A percentile compares a stretch with the other conserved stretches of the same genome.
Conservation (phyloP, 2,113 vertebrate genomes). For the Psittacula cyanocephala region DNA sequence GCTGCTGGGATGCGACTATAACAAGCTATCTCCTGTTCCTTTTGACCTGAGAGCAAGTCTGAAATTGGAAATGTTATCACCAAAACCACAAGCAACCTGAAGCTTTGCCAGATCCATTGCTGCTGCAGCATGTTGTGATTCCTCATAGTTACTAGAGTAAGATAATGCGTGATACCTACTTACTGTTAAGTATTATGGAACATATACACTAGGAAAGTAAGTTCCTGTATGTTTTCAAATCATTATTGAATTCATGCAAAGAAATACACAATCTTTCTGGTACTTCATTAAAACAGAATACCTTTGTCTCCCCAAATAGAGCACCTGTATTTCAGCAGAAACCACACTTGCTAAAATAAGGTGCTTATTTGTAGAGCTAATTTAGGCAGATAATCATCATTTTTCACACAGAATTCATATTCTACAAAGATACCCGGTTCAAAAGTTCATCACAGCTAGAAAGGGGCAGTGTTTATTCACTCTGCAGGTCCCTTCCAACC, state of each 20-base stretch:
- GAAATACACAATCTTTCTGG: neutral
- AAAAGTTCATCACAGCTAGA: neutral
- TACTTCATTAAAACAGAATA: neutral
- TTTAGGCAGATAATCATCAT: neutral
- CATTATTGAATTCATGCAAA: neutral
- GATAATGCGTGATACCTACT: neutral
- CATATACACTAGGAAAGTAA: neutral
- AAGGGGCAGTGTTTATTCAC: neutral
- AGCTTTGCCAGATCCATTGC: neutral
- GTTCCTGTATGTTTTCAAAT: neutral
- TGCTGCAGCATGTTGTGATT: neutral
- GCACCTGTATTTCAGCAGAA: neutral
- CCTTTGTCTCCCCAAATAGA: neutral
- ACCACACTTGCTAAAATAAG: neutral
- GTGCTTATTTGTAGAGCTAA: neutral
- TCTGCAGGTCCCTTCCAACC: neutral
- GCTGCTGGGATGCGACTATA: neutral
- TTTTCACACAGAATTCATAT: neutral
- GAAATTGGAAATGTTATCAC: neutral
- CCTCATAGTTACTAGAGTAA: neutral
- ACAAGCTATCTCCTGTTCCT: neutral
- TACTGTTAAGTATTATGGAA: neutral
- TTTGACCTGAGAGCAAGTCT: neutral
- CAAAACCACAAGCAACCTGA: neutral
- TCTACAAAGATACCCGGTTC: neutral